These are phyloP conservation scores for Scomber colias DNA, from an alignment of 2,113 vertebrate species.

Conservation along the genomic window DNA sequence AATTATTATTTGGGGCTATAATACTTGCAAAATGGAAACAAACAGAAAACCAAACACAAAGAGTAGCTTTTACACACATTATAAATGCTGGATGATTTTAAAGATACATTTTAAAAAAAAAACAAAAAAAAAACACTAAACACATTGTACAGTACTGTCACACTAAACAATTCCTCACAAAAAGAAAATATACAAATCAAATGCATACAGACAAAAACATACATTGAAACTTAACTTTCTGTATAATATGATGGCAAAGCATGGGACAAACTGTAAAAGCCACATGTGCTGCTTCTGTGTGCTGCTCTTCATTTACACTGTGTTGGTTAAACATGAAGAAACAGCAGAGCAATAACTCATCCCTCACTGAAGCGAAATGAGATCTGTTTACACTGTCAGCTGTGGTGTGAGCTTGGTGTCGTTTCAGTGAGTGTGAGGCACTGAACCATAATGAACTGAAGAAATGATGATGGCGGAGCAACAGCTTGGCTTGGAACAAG, in stretches of 20 bases:
- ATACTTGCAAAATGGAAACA: no score
- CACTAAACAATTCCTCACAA: background rate
- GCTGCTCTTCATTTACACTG: background rate
- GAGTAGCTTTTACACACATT: background rate
- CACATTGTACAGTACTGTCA: background rate
- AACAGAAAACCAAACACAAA: no score
- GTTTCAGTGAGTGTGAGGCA: constrained; percentile 45
- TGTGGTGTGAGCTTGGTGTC: constrained; percentile 56
- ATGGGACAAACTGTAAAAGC: background rate
- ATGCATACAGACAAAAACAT: background rate
- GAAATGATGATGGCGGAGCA: constrained; percentile 44
- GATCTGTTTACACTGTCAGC: constrained; percentile 48
- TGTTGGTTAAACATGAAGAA: constrained; percentile 11
- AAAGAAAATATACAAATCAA: background rate
- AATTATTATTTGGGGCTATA: no score
- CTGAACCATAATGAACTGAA: constrained; percentile 51
- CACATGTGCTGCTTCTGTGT: background rate
- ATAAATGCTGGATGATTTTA: background rate
- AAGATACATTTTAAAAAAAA: background rate
- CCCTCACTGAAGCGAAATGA: constrained; percentile 38
- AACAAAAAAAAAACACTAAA: background rate
- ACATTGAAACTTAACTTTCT: background rate
- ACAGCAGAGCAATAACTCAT: background rate
- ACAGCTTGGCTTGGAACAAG: constrained; percentile 80
- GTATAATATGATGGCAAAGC: background rate